phyloP scores from a whole-genome alignment of 2,797 vertebrate genomes.

The Pygocentrus nattereri region DNA sequence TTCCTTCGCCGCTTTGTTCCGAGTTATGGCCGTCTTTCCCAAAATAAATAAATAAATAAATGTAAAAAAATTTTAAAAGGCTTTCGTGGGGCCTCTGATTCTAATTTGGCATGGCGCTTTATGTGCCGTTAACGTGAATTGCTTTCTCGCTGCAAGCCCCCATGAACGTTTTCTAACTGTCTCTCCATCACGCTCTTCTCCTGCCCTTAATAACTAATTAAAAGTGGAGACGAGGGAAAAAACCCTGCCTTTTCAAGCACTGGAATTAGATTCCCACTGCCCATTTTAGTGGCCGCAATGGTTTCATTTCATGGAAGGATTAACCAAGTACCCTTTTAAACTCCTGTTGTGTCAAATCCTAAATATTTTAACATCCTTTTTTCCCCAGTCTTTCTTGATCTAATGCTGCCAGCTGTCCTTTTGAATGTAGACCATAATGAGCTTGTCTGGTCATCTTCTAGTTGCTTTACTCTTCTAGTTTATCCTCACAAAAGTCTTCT shows the following conservation, averaged over 20 bases:
- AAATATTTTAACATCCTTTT: not conserved
- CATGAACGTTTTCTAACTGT: slow-evolving; percentile 49
- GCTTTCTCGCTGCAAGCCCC: slow-evolving; percentile 49
- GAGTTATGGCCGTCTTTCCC: slow-evolving; percentile 56
- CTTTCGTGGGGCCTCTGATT: slow-evolving; percentile 56
- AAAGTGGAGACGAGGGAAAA: slow-evolving; percentile 38
- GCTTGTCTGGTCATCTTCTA: slow-evolving; percentile 25
- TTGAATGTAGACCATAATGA: not conserved
- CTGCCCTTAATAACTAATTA: slow-evolving; percentile 58
- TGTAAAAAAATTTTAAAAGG: slow-evolving; percentile 32
- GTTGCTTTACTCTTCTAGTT: not conserved
- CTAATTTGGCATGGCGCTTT: slow-evolving; percentile 62
- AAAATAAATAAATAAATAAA: slow-evolving; percentile 16
- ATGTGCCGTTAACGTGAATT: slow-evolving; percentile 61
- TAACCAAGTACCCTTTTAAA: slow-evolving; percentile 38
- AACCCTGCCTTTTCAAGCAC: slow-evolving; percentile 52
- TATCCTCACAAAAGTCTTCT: not conserved
- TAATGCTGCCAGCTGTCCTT: not conserved
- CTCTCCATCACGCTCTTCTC: slow-evolving; percentile 31
- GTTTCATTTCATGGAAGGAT: slow-evolving; percentile 58
- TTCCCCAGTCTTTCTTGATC: not conserved
- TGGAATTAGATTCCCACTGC: slow-evolving; percentile 54
- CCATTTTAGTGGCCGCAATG: slow-evolving; percentile 42
- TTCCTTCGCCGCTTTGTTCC: slow-evolving; percentile 64
- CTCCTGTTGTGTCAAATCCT: slow-evolving; percentile 25